Base-by-base conservation (phyloP, 2,113 vertebrate genomes). In the Anthoscopus minutus region DNA sequence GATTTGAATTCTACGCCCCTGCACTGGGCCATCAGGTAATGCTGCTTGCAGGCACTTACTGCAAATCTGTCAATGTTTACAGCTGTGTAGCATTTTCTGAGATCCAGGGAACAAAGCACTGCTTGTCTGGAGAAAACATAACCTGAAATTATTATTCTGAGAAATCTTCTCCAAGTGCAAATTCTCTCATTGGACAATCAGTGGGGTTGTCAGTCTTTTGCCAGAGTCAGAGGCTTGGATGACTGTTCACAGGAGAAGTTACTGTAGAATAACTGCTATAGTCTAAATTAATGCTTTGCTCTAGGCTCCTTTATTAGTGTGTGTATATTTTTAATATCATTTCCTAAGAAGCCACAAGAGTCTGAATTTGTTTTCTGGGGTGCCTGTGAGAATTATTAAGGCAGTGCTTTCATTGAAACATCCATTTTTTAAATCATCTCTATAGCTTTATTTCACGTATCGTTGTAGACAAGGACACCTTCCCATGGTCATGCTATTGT, bases 1-100 rank as follows among this genome's bases (percentile, higher is more conserved):
- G 99, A 99, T 92, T 97, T 99, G 95, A 99, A 99, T 97, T 99
- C 99, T 24, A 99, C 99, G 18, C 99, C 99, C 25, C 99, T 99
- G 92, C 99, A 99, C 92, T 99, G 99, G 99, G 99, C 99, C 17
- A 97, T 99, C 90, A 98, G 99, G 99, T 99, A 97, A 97, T 94
- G 78, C 21, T 92, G 83, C 88, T 88, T 95, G 51, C 23, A n/a
- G 73, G 21, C 72, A 3, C 21, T 22, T 2, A 6, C 35, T 58
- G 20, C 81, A 54, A 33, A 44, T 80, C 38, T 66, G 16, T 37
- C 1, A 1, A 5, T 66, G 11, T 61, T 51, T 31, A 38, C 27
- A 70, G 24, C 37, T 65, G 25, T 4, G 28, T 37, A 54, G 33
- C 0, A 0, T 61, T 86, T 51, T 21, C 18, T 53, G 54, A 57